Base-by-base conservation (phyloP, 2,113 vertebrate genomes). In the Orientallactaga bullata region DNA sequence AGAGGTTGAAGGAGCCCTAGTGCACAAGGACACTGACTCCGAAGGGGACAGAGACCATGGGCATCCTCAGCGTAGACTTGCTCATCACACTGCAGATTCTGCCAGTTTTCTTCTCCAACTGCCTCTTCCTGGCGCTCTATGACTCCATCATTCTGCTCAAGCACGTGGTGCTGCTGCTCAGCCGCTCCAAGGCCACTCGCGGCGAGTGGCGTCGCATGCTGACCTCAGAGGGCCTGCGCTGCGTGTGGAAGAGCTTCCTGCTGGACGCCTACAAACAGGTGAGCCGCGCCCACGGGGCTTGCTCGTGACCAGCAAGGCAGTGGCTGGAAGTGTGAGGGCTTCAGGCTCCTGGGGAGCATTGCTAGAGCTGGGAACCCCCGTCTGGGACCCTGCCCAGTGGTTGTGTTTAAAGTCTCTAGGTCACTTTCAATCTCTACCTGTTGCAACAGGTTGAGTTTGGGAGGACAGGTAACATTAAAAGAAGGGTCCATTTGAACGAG, bases 51-150 rank as follows among this genome's bases (percentile, higher is more conserved):
- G 95, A 66, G 97, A 98, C 98, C 95, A 99, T 99, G 99, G 98
- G 99, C 84, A 98, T 98, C 97, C 98, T 99, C 94, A 99, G 99
- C 83, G 98, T 99, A 97, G 99, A 99, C 98, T 98, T 99, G 98
- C 97, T 99, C 95, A 99, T 99, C 96, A 99, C 99, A 74, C 98
- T 99, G 93, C 99, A 99, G 97, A 99, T 99, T 77, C 98, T 99
- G 96, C 99, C 99, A 32, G 99, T 99, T 20, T 99, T 99, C 98
- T 99, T 99, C 97, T 99, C 99, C 95, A 99, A 99, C 98, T 99
- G 99, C 97, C 99, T 99, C 58, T 99, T 99, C 97, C 98, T 99
- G 87, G 99, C 99, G 61, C 98, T 99, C 37, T 99, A 99, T 97
- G 99, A 99, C 98, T 99, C 99, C 73, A 99, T 99, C 98, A 98